These are phyloP conservation scores for Diorhabda sublineata DNA, from an alignment of 1,140 invertebrate genomes.

Conservation along the genomic window DNA sequence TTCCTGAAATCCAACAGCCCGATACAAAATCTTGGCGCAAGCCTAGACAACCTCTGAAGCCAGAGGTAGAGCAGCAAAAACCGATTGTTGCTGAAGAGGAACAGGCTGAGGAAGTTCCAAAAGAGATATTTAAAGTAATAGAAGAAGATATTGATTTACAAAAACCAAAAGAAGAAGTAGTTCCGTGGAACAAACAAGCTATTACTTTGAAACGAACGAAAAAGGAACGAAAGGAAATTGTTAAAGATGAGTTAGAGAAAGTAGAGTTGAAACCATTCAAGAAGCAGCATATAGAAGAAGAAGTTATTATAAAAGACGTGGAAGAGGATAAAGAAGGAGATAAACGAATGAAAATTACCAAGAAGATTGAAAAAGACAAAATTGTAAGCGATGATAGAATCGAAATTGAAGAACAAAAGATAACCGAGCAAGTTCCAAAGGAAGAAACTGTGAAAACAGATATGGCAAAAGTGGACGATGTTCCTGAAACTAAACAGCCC, in stretches of 20 bases:
- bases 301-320: constrained; percentile 10
- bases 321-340: not conserved
- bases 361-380: constrained; percentile 6
- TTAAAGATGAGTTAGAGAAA: constrained; percentile 18
- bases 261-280: constrained; percentile 1
- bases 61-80: not conserved
- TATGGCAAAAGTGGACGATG: constrained; percentile 17
- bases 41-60: not conserved
- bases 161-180: constrained; percentile 36
- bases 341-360: constrained; percentile 2
- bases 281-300: constrained; percentile 11
- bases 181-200: constrained; percentile 48
- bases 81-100: not conserved
- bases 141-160: constrained; percentile 14
- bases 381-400: not conserved
- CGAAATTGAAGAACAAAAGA: constrained; percentile 28
- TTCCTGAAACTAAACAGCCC: constrained; percentile 7
- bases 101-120: not conserved
- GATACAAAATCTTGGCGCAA: constrained; percentile 26
- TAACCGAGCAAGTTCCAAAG: constrained; percentile 34
- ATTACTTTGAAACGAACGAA: constrained; percentile 44
- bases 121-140: not conserved
- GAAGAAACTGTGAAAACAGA: constrained; percentile 23
- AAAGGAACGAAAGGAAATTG: constrained; percentile 38
- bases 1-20: constrained; percentile 14